Base-by-base conservation (phyloP, 2,113 vertebrate species). In the western clawed frog (Xenopus tropicalis) region DNA sequence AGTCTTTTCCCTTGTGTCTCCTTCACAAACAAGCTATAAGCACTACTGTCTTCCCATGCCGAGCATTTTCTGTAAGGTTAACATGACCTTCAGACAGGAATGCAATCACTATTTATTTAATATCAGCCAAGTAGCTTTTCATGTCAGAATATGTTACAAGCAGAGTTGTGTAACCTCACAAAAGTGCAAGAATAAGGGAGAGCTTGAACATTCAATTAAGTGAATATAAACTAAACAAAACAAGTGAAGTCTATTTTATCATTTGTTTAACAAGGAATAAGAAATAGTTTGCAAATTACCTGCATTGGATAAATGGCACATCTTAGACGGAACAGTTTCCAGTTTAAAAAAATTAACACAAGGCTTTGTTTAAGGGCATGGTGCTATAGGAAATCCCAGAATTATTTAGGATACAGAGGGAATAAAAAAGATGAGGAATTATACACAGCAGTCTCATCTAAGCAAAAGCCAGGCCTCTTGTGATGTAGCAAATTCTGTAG, bases 81-180 rank as follows among this genome's bases (percentile, higher is more conserved):
- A 13, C 5, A 22, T 69, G 72, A 75, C 72, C 58, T 75, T 75
- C 72, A 75, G 66, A 69, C 72, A 69, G 57, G 57, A 61, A 69
- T 52, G 46, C 57, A 69, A 75, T 75, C 72, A 69, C 72, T 75
- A 62, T 75, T 74, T 74, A 74, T 74, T 54, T 75, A 75, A 69
- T 69, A 52, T 75, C 66, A 51, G 62, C 65, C 59, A 52, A 69
- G 54, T 63, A 75, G 66, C 58, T 75, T 69, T 75, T 75, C 66
- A 69, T 75, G 72, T 75, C 72, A 75, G 19, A 75, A 75, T 69
- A 66, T 75, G 63, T 75, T 69, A 69, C 13, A 69, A 61, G 23
- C 56, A 61, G 48, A 68, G 65, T 68, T 63, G 19, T 54, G 21
- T 74, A 68, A 62, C 43, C 57, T 68, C 65, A 54, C 68, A 68